Evolutionary conservation across 2,113 vertebrate genomes (phyloP).

Genomic region (Rhea americana): DNA sequence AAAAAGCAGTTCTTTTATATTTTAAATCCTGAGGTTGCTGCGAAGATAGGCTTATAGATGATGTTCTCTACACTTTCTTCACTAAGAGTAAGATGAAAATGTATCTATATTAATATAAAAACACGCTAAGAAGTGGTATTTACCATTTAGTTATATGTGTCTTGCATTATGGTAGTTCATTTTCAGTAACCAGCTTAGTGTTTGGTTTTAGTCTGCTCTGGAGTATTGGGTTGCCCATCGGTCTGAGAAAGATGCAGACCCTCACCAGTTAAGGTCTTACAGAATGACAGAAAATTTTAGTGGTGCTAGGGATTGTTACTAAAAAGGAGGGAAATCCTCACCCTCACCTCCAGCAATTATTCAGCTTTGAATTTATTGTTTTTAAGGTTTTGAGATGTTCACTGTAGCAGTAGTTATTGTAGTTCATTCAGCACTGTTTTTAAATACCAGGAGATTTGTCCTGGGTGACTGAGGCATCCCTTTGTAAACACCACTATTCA

Average conservation of each 20-base stretch:
- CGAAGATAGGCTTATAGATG: background rate
- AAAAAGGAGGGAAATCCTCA: background rate
- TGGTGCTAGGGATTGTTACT: background rate
- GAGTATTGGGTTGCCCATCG: background rate
- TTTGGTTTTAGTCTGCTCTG: background rate
- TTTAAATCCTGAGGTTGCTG: background rate
- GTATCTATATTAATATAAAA: background rate
- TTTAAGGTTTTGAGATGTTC: background rate
- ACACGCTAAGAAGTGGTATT: background rate
- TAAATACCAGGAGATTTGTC: background rate
- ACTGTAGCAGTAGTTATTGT: background rate
- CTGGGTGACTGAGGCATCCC: background rate
- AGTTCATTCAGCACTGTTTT: conserved; percentile 57
- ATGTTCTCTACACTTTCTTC: background rate
- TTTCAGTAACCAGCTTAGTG: conserved; percentile 26
- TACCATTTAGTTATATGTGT: background rate
- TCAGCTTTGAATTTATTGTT: background rate
- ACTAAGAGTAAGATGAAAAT: background rate
- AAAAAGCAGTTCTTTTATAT: background rate
- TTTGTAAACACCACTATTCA: background rate
- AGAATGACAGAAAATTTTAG: background rate
- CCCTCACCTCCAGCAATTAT: background rate
- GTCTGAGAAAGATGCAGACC: background rate
- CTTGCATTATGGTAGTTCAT: background rate
- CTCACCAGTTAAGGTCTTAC: background rate